Base-by-base conservation (phyloP, 2,113 vertebrate genomes). In the Oryzias celebensis region DNA sequence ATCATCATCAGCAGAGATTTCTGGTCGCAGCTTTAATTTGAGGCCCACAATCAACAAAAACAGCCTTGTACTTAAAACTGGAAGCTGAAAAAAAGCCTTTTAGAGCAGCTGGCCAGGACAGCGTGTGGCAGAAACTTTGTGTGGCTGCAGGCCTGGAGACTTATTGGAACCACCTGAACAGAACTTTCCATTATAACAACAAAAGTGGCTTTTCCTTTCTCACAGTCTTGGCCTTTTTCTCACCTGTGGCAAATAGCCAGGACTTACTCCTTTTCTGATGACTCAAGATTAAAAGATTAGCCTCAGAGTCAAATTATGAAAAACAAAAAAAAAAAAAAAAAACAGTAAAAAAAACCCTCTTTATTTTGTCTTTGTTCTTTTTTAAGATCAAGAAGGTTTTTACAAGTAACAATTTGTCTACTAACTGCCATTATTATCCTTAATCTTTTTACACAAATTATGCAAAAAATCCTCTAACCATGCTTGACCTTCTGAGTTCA, bases 141-240 rank as follows among this genome's bases (percentile, higher is more conserved):
- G 68, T 71, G 66, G 65, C 71, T 63, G 59, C 68, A 75, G 64
- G 61, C 54, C 61, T 65, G 52, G 18, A 54, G 60, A 55, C 68
- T 78, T 80, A 78, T 82, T 85, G 67, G 70, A 80, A 84, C 67
- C 81, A 85, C 79, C 43, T 84, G 83, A 83, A 57, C 62, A 43
- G 53, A 87, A 52, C 44, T 62, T 65, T 78, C 75, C 61, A 62
- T 70, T 72, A 58, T 61, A 78, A 83, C 55, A 68, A 68, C 59
- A 68, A 65, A 56, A 71, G 52, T 77, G 50, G 58, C 47, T 63
- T 65, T 62, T 70, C 55, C 62, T 41, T 65, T 48, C 62, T 62
- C 54, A 53, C 48, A 43, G 55, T 56, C 76, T 55, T 23, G 24
- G 20, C 20, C 13, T 45, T 41, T 36, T 57, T 43, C 54, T 68